Base-by-base conservation (phyloP, 2,113 vertebrate species). In the Globicephala melas region DNA sequence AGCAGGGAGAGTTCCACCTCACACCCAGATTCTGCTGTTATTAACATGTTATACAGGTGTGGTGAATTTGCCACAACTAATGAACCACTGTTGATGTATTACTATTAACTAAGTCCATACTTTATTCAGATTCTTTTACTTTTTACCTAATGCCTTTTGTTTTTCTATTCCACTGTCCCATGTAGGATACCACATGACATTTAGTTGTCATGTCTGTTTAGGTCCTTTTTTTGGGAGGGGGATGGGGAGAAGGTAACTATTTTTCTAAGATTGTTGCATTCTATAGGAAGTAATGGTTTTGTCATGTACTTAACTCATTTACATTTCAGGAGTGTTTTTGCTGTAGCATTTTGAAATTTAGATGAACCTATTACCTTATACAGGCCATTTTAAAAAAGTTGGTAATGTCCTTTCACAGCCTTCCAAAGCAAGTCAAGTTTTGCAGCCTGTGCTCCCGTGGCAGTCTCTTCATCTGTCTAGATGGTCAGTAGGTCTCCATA, bases 331-430 rank as follows among this genome's bases (percentile, higher is more conserved):
- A 68, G 12, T 79, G 7, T 70, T 96, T 96, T 85, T 96, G 26
- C 82, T 70, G 68, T 80, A 96, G 50, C 50, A 65, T 93, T 94
- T 86, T 80, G 91, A 38, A 93, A 50, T 93, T 81, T 58, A 58
- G 84, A 47, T 90, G 20, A 47, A 25, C 77, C 21, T 60, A 1
- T 94, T 89, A 73, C 28, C 31, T 33, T 79, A 25, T 86, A 79
- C 18, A 28, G 68, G 33, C 25, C 28, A 36, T 79, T 50, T 8
- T 65, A 67, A 31, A 68, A 47, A 26, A 18, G 21, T 92, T 65
- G 62, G 25, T 67, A 25, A 53, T 68, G 1, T 41, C 50, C 17
- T 89, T 93, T 86, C 28, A 85, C 8, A 83, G 26, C 9, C 23
- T 94, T 63, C 21, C n/a, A 55, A 82, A 82, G 31, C 58, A 85